Evolutionary conservation across 2,888 invertebrate species (phyloP).

Genomic region (Conomelus anceps): DNA sequence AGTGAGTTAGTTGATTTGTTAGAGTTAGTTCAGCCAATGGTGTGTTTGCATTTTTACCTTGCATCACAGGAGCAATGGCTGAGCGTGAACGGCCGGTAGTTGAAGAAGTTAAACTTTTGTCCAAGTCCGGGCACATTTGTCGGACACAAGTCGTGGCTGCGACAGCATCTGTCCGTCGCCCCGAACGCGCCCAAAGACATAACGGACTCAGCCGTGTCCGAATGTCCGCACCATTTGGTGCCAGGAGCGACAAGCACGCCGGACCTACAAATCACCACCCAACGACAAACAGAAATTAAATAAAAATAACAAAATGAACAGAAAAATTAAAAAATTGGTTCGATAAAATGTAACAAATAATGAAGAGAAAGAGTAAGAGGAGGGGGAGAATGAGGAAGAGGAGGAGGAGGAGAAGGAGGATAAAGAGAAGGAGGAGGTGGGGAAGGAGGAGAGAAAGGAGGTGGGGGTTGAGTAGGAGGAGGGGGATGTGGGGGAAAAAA

Average conservation of each 20-base stretch:
- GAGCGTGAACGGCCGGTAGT: slow-evolving; percentile 62
- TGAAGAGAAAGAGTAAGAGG: no score
- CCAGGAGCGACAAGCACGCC: slow-evolving; percentile 51
- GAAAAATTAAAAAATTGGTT: not conserved
- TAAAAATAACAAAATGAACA: not conserved
- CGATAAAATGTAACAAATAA: no score
- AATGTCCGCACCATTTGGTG: slow-evolving; percentile 69
- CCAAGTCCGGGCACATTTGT: slow-evolving; percentile 56
- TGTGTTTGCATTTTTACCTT: slow-evolving; percentile 50
- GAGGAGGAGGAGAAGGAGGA: no score
- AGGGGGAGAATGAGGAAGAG: no score
- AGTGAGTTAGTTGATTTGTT: no score
- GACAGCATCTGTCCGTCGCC: slow-evolving; percentile 62
- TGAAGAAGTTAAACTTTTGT: slow-evolving; percentile 56
- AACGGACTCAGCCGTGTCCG: slow-evolving; percentile 51
- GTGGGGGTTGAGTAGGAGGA: no score
- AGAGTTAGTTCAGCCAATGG: not conserved
- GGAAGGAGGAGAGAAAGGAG: no score
- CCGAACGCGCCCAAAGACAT: slow-evolving; percentile 54
- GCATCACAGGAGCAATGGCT: slow-evolving; percentile 71
- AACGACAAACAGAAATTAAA: not conserved
- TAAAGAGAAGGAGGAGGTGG: no score
- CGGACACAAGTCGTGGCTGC: slow-evolving; percentile 65
- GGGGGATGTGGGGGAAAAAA: no score
- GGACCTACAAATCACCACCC: slow-evolving; percentile 35